Base-by-base conservation (phyloP, 2,113 vertebrate genomes). In the Ceuthmochares aereus region DNA sequence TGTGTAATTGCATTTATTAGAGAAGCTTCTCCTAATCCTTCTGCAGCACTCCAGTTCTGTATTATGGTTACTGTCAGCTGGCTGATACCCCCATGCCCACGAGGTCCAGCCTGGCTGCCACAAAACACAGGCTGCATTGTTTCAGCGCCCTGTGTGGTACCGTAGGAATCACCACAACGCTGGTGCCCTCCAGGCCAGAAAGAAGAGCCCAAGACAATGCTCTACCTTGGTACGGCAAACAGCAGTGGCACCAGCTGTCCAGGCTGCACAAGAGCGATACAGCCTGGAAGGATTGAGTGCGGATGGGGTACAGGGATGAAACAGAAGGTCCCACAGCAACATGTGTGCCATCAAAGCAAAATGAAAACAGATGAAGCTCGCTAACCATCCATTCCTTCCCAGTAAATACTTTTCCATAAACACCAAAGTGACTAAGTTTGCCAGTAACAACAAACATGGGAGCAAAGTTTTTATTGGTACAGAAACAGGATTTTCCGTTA, bases 401-500 rank as follows among this genome's bases (percentile, higher is more conserved):
- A 90, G 52, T 14, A 89, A 95, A 97, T 49, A 22, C 56, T 91
- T 73, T 93, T 94, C 88, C 77, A 86, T 59, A 82, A 95, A 92
- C 80, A 90, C 92, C 90, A 84, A 60, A 96, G 76, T 8, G 79
- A 32, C 56, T 34, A 15, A 40, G 73, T 73, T 84, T 89, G 96
- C 93, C 96, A 96, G 43, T 5, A 92, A 90, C 83, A 96, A 87
- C 95, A 73, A 49, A 73, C n/a, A 63, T 30, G 77, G 90, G 76
- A 96, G 90, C 80, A 51, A 59, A 66, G 79, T 29, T 95, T 95
- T 89, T 89, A 64, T 45, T 87, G 93, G 88, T 68, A 82, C 92
- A 95, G 92, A 91, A 96, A 95, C 18, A 95, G 92, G 93, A 95
- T 93, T 96, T 97, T 96, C 95, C 95, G 1, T 86, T 80, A 47